A percentile compares a stretch with the other conserved stretches of the same genome.
Evolutionary conservation across 2,797 vertebrate genomes (phyloP).

Genomic region (Masticophis lateralis): DNA sequence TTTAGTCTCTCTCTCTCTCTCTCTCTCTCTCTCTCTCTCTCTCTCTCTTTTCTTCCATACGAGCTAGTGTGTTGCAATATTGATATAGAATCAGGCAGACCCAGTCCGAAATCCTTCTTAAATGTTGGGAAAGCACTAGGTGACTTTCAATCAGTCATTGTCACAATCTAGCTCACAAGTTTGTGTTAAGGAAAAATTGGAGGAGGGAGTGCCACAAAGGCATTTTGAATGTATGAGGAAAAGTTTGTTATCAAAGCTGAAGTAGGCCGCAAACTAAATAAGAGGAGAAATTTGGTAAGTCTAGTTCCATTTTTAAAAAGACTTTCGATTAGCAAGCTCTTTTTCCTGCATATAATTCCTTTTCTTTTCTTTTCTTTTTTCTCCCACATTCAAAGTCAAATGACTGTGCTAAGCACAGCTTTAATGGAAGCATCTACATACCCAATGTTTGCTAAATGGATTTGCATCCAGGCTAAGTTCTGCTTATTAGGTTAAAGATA

Average conservation of each 20-base stretch:
- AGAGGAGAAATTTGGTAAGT: conserved; percentile 26
- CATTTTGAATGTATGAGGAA: background rate
- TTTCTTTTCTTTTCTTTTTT: conserved; percentile 17
- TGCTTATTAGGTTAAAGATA: conserved; percentile 61
- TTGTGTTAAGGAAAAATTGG: background rate
- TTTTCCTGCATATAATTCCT: conserved; percentile 20
- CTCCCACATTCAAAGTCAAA: conserved; percentile 34
- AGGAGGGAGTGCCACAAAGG: background rate
- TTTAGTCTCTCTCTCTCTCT: background rate
- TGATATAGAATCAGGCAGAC: background rate
- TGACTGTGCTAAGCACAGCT: conserved; percentile 2
- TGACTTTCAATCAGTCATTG: background rate
- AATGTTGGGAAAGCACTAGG: background rate
- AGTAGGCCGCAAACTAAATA: background rate
- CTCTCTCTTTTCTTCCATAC: background rate
- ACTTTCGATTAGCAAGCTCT: background rate
- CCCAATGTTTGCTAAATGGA: conserved; percentile 49
- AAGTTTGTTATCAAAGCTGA: background rate
- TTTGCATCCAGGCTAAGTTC: conserved; percentile 54
- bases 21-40: background rate
- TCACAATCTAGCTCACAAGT: background rate
- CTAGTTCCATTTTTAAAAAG: conserved; percentile 45
- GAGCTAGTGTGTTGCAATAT: background rate
- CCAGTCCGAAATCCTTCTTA: background rate
- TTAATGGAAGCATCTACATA: conserved; percentile 42